Conservation (phyloP, 1,140 invertebrate genomes). For the Gonatopus flavifemur region DNA sequence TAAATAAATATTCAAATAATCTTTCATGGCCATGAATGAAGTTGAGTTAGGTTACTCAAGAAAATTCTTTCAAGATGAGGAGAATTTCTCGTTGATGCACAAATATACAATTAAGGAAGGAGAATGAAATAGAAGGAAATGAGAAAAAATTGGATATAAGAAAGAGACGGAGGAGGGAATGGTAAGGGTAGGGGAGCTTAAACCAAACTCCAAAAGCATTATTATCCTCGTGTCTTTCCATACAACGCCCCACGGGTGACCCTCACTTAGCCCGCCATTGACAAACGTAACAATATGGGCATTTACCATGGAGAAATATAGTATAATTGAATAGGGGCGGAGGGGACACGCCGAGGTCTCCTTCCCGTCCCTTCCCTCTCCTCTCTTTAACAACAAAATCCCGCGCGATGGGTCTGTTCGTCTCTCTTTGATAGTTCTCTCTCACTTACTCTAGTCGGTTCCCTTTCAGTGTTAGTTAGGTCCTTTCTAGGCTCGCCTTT, state of each 20-base stretch:
- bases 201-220: slow-evolving; percentile 36
- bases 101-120: too few relatives aligned
- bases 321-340: slow-evolving; percentile 54
- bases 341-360: slow-evolving; percentile 30
- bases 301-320: slow-evolving; percentile 58
- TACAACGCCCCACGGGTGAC: slow-evolving; percentile 38
- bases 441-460: slow-evolving; percentile 21
- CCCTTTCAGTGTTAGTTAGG: slow-evolving; percentile 45
- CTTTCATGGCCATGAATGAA: too few relatives aligned
- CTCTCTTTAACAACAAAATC: slow-evolving; percentile 6
- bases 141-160: background rate
- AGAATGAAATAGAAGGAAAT: too few relatives aligned
- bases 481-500: slow-evolving; percentile 56
- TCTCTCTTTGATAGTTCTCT: slow-evolving; percentile 17
- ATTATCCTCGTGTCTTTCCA: slow-evolving; percentile 14
- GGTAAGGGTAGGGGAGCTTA: slow-evolving; percentile 21
- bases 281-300: slow-evolving; percentile 60
- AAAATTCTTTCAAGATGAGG: too few relatives aligned
- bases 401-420: slow-evolving; percentile 14
- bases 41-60: too few relatives aligned
- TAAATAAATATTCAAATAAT: too few relatives aligned
- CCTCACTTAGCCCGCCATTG: slow-evolving; percentile 57
- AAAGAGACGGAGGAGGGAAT: slow-evolving; percentile 1
- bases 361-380: slow-evolving; percentile 3
- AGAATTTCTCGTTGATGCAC: too few relatives aligned